Base-by-base conservation (phyloP, 1,140 invertebrate species). In the Paracyclopina nana region DNA sequence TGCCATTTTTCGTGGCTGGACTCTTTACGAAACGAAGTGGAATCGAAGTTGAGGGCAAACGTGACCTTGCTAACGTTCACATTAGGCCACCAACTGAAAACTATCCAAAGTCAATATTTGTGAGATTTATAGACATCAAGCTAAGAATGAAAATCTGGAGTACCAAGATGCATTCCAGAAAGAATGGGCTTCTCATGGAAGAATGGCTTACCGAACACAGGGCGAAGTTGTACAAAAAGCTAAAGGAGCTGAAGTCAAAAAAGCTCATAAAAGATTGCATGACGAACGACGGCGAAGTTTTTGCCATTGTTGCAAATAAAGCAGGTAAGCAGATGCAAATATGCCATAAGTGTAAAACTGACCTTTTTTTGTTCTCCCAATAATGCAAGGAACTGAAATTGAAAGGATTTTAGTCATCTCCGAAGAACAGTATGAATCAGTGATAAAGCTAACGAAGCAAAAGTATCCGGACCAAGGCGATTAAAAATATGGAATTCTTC, bases 191-290 rank as follows among this genome's bases (percentile, higher is more conserved):
- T 25, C 25, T 28, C 3, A 48, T 48, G 16, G 45, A 48, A 48
- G 48, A 50, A 41, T 50, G 34, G 29, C 18, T 50, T n/a, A 50
- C 48, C 2, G 48, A 42, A 4, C 40, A 4, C 28, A 25, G 48
- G 24, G n/a, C 18, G 11, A 48, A 50, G 4, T 22, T 50, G 11
- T 24, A 20, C 4, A 11, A 42, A 26, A 50, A 50, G 48, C 40
- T 28, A 18, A 38, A 29, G 5, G 14, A 38, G 20, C 14, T 50
- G 34, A 50, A 42, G 34, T 22, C 14, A 11, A 11, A 20, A 6
- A 30, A 29, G 6, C 12, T 18, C 20, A 16, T 50, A 3, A 41
- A 18, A 14, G 34, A 50, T 6, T 28, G 41, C n/a, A 14, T 14
- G 14, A 50, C 48, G 1, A 50, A 50, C 16, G 26, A 50, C 29